Base-by-base conservation (phyloP, 2,888 invertebrate species). In the Trichopoda pennipes region DNA sequence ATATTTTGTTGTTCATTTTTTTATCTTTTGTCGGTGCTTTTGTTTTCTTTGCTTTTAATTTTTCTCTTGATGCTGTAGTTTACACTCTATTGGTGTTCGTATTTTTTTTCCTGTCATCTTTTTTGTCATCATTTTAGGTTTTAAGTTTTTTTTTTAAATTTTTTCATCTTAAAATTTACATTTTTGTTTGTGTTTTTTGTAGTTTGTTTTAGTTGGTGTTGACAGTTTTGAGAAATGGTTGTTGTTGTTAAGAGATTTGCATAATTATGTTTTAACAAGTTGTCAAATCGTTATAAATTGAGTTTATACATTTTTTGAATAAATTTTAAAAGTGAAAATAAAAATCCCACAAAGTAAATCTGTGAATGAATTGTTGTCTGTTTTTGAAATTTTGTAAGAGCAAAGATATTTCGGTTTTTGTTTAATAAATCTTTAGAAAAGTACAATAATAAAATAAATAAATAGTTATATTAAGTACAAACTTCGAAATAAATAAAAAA, bases 61-160 rank as follows among this genome's bases (percentile, higher is more conserved):
- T 58, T 53, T 23, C 23, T 16, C 23, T 14, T 28, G 61, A 61
- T 42, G 53, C 32, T 56, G 49, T 60, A n/a, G 61, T 80, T 69
- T 49, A 69, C 84, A 85, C 86, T 85, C 81, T 81, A 85, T 85
- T 86, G 81, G 83, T 77, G 83, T 80, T 73, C 38, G 66, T 21
- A 51, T 58, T 3, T 42, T 53, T 47, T 49, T 72, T 53, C 16
- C 16, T 74, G 47, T 66, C 64, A 66, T 56, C 23, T 53, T 61
- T 63, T 28, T 66, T 80, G 79, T 78, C 78, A 72, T 55, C 72
- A 58, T 72, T 53, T 68, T 60, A 17, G 77, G 84, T 79, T 78
- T 28, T 53, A 53, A 68, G n/a, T 55, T 55, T 74, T 74, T 75
- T 63, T 63, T 74, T 47, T 0, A 38, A 9, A 42, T 38, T 66